Conservation (phyloP, 2,888 invertebrate genomes). For the Macaria notata region DNA sequence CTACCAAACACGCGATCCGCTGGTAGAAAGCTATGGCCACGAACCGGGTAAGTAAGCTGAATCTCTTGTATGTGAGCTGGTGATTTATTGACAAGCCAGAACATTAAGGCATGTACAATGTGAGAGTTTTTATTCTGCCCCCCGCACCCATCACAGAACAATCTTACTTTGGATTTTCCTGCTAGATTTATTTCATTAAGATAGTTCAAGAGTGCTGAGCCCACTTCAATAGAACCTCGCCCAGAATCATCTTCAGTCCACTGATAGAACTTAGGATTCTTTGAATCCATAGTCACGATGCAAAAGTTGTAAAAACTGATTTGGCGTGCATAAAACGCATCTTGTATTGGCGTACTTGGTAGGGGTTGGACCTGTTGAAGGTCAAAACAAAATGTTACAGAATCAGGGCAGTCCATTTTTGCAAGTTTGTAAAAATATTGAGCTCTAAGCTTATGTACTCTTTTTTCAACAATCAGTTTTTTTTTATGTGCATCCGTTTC, state of each 20-base stretch:
- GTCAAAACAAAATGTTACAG: background rate
- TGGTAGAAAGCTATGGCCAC: background rate
- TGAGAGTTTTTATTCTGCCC: background rate
- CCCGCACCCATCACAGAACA: background rate
- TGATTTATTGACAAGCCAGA: background rate
- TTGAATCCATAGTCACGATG: background rate
- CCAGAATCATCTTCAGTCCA: background rate
- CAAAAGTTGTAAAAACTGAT: background rate
- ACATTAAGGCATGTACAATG: background rate
- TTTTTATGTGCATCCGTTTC: background rate
- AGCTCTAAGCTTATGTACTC: background rate
- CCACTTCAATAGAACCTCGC: background rate
- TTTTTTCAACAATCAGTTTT: background rate
- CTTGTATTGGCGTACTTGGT: background rate
- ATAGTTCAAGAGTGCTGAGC: background rate
- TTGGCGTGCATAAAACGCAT: background rate
- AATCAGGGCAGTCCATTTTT: background rate
- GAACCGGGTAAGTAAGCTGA: background rate
- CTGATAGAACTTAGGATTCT: background rate
- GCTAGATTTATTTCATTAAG: too few species aligned
- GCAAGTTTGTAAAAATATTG: background rate
- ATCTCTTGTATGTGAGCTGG: background rate
- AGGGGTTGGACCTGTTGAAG: background rate
- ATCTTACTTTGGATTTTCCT: too few species aligned
- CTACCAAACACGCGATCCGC: background rate